Evolutionary conservation across 2,888 invertebrate genomes (phyloP).

Genomic region (Chelonus formosanus): DNA sequence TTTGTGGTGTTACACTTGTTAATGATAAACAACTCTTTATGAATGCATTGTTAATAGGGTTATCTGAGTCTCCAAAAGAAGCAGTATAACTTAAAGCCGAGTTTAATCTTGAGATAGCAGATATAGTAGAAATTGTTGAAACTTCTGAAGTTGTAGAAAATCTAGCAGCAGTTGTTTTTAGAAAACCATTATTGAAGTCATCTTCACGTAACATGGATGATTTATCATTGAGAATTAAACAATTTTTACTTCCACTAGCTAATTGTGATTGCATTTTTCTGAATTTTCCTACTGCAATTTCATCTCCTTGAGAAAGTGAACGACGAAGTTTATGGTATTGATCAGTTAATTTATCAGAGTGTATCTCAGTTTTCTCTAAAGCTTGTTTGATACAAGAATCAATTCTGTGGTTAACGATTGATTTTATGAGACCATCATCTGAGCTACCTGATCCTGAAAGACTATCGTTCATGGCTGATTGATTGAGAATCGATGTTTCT

Average conservation of each 20-base stretch:
- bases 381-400: slow-evolving; percentile 34
- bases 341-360: neutral
- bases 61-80: slow-evolving; percentile 42
- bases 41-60: slow-evolving; percentile 51
- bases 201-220: slow-evolving; percentile 43
- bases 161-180: neutral
- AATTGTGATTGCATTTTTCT: slow-evolving; percentile 41
- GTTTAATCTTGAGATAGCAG: slow-evolving; percentile 46
- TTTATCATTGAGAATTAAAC: neutral
- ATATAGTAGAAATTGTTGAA: slow-evolving; percentile 47
- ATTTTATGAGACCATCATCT: slow-evolving; percentile 35
- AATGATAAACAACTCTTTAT: slow-evolving; percentile 38
- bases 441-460: slow-evolving; percentile 37
- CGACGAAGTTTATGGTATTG: slow-evolving; percentile 34
- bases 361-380: slow-evolving; percentile 19
- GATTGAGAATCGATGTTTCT: slow-evolving; percentile 52
- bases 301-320: slow-evolving; percentile 48
- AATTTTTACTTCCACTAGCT: slow-evolving; percentile 2
- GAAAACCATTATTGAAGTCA: slow-evolving; percentile 45
- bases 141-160: slow-evolving; percentile 35
- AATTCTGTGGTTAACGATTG: slow-evolving; percentile 30
- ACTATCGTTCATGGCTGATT: slow-evolving; percentile 56
- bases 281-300: slow-evolving; percentile 35
- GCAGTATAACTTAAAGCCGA: slow-evolving; percentile 40
- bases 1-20: slow-evolving; percentile 1